These are phyloP conservation scores for Tachina fera DNA, from an alignment of 2,888 invertebrate species.

Conservation along the genomic window DNA sequence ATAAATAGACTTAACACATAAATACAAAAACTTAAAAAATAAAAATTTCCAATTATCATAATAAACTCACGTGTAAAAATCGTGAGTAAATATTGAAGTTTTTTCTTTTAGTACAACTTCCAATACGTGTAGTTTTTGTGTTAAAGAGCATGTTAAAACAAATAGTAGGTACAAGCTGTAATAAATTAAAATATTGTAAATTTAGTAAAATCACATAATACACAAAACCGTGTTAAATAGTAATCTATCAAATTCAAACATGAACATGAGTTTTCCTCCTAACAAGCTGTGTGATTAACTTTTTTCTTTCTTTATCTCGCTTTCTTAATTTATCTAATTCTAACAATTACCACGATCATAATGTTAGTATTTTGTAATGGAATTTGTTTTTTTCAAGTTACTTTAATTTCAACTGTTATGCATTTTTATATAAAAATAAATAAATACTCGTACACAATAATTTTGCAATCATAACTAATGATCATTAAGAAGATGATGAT, in stretches of 20 bases:
- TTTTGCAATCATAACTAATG: conserved; percentile 52
- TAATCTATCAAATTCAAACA: conserved; percentile 26
- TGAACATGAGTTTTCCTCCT: conserved; percentile 15
- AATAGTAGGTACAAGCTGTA: conserved; percentile 28
- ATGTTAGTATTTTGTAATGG: conserved; percentile 20
- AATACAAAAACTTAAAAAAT: neutral
- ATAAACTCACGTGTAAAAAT: conserved; percentile 60
- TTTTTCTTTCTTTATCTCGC: neutral
- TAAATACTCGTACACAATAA: neutral
- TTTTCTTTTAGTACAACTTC: conserved; percentile 4
- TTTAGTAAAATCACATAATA: conserved; percentile 8
- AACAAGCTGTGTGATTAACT: neutral
- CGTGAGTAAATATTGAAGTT: conserved; percentile 55
- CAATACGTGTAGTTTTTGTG: neutral
- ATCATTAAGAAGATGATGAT: conserved; percentile 24
- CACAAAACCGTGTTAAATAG: conserved; percentile 23
- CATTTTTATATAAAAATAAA: conserved; percentile 1
- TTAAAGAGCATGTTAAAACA: conserved; percentile 30
- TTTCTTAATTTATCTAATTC: conserved; percentile 17
- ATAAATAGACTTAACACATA: neutral
- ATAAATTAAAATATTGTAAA: conserved; percentile 30
- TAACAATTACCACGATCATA: conserved; percentile 8
- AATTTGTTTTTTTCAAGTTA: conserved; percentile 23
- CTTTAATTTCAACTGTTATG: conserved; percentile 39
- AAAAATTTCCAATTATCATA: conserved; percentile 38